Conservation (phyloP, 2,888 invertebrate genomes). For the Teinopalpus imperialis region DNA sequence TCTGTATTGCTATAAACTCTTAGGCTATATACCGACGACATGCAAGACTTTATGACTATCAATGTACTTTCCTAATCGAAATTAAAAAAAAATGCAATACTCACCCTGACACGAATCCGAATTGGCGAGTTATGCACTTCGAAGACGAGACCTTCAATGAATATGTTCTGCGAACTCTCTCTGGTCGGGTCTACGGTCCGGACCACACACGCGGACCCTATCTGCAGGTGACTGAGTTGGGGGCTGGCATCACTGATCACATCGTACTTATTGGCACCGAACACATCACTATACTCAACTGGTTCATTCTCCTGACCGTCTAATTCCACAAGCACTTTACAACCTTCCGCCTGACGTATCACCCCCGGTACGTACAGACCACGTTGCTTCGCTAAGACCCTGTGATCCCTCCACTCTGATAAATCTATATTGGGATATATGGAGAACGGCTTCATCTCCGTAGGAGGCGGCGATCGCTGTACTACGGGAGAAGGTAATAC, state of each 20-base stretch:
- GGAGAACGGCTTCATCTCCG: slow-evolving; percentile 73
- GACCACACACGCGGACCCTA: slow-evolving; percentile 92
- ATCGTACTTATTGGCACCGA: slow-evolving; percentile 90
- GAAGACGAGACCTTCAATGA: slow-evolving; percentile 91
- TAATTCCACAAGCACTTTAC: slow-evolving; percentile 90
- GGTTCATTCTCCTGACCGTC: slow-evolving; percentile 88
- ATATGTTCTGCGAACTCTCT: slow-evolving; percentile 86
- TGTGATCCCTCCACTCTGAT: slow-evolving; percentile 96
- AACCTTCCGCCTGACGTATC: slow-evolving; percentile 87
- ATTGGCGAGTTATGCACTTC: slow-evolving; percentile 74
- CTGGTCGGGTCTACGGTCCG: slow-evolving; percentile 82
- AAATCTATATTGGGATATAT: slow-evolving; percentile 88
- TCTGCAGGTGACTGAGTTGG: slow-evolving; percentile 88
- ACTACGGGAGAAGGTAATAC: slow-evolving; percentile 63
- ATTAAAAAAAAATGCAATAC: slow-evolving; percentile 30
- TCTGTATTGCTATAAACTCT: no score
- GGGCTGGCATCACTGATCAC: slow-evolving; percentile 97
- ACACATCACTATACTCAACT: slow-evolving; percentile 88
- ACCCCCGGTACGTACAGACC: slow-evolving; percentile 93
- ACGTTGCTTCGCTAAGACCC: slow-evolving; percentile 93
- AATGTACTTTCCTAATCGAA: no score
- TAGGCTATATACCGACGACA: no score
- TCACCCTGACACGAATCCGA: slow-evolving; percentile 75
- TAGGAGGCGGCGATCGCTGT: slow-evolving; percentile 78
- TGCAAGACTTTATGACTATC: no score